Conservation (phyloP, 2,797 vertebrate species). For the Sebastiscus albofasciatus region DNA sequence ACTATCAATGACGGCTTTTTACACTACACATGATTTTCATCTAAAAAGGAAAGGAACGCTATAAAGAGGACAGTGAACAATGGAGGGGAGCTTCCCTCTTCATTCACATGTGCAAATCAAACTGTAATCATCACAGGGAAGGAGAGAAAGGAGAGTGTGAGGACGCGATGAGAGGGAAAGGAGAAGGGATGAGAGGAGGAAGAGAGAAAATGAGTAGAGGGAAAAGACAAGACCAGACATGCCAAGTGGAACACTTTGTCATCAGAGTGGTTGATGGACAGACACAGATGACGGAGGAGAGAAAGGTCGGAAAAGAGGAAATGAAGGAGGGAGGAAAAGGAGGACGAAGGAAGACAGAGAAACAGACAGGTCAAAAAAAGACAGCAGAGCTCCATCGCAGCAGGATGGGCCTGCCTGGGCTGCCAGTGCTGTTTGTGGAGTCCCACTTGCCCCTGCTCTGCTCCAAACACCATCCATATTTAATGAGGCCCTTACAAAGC, state of each 20-base stretch:
- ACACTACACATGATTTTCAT: neutral
- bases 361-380: slow-evolving; percentile 21
- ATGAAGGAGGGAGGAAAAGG: neutral
- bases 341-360: neutral
- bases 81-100: neutral
- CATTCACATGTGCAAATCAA: slow-evolving; percentile 1
- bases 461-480: slow-evolving; percentile 81
- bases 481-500: slow-evolving; percentile 78
- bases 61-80: neutral
- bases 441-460: slow-evolving; percentile 74
- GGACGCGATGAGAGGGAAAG: neutral
- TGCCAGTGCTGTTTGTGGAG: slow-evolving; percentile 69
- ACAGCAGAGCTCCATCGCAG: slow-evolving; percentile 27
- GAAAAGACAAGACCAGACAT: neutral
- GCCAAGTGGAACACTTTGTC: slow-evolving; percentile 3
- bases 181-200: neutral
- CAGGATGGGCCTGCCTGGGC: slow-evolving; percentile 34
- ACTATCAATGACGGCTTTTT: no score
- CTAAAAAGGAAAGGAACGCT: slow-evolving; percentile 4
- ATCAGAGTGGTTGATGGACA: slow-evolving; percentile 1
- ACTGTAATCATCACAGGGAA: neutral
- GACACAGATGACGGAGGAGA: neutral
- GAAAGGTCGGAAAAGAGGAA: neutral
- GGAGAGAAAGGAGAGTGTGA: neutral
- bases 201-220: neutral